phyloP scores from a whole-genome alignment of 1,140 invertebrate species.

The Agraylea sexmaculata region DNA sequence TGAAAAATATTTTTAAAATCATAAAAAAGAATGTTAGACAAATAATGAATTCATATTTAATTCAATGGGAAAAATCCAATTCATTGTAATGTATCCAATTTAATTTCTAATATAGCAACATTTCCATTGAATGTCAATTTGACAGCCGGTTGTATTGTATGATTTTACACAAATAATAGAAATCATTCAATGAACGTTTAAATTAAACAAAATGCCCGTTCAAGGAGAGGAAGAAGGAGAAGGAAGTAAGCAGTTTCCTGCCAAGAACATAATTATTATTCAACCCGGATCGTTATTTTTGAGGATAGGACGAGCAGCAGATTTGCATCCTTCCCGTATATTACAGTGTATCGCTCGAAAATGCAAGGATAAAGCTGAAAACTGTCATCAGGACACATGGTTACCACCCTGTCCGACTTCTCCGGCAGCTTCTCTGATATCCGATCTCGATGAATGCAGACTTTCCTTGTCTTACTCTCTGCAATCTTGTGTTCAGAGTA shows the following conservation, averaged over 20 bases:
- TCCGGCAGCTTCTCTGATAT: constrained; percentile 50
- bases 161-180: neutral
- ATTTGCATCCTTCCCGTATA: constrained; percentile 71
- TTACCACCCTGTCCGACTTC: constrained; percentile 43
- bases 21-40: no score
- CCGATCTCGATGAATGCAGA: constrained; percentile 72
- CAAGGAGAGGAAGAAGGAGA: constrained; percentile 30
- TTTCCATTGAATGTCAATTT: neutral
- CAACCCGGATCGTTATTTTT: constrained; percentile 87
- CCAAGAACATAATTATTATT: constrained; percentile 80
- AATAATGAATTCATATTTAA: no score
- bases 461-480: constrained; percentile 71
- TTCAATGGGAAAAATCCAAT: no score
- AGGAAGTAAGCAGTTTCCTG: constrained; percentile 50
- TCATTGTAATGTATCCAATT: no score
- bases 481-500: constrained; percentile 71
- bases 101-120: no score
- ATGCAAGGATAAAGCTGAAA: constrained; percentile 42
- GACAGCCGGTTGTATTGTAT: neutral
- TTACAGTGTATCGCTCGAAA: constrained; percentile 77
- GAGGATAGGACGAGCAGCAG: constrained; percentile 78
- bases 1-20: no score
- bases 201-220: constrained; percentile 20
- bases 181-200: constrained; percentile 5
- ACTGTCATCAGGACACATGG: constrained; percentile 51